Evolutionary conservation across 2,113 vertebrate species (phyloP).

Genomic region (Cephalopholis sonnerati): DNA sequence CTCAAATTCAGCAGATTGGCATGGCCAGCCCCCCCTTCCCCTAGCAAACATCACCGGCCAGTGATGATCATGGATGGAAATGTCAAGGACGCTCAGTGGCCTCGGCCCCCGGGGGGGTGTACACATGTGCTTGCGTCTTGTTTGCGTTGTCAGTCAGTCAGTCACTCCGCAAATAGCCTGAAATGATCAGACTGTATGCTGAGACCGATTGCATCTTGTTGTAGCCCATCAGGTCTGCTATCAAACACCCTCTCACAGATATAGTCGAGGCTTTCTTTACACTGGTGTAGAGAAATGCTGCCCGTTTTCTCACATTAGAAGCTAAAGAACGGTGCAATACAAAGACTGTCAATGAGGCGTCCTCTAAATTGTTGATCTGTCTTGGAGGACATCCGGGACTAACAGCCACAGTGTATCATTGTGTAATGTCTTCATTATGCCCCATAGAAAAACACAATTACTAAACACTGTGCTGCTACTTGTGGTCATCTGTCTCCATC

Average conservation of each 20-base stretch:
- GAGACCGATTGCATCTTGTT: slow-evolving; percentile 13
- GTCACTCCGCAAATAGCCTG: slow-evolving; percentile 54
- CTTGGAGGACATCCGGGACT: slow-evolving; percentile 51
- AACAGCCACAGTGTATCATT: slow-evolving; percentile 62
- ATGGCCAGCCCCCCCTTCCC: slow-evolving; percentile 24
- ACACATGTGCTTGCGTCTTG: slow-evolving; percentile 63
- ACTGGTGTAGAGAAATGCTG: slow-evolving; percentile 1
- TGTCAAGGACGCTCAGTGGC: slow-evolving; percentile 65
- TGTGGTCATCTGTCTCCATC: slow-evolving; percentile 72
- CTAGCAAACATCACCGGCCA: slow-evolving; percentile 49
- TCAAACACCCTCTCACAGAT: slow-evolving; percentile 34
- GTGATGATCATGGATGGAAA: slow-evolving; percentile 69
- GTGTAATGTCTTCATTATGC: slow-evolving; percentile 63
- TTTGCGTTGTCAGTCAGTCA: slow-evolving; percentile 63
- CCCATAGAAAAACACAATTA: slow-evolving; percentile 49
- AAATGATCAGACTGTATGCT: slow-evolving; percentile 38
- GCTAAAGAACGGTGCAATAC: not conserved
- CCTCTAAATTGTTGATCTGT: slow-evolving; percentile 42
- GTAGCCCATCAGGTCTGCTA: slow-evolving; percentile 24
- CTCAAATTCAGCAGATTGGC: slow-evolving; percentile 58
- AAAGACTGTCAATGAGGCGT: slow-evolving; percentile 34
- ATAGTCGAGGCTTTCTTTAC: not conserved
- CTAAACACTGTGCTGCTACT: slow-evolving; percentile 16
- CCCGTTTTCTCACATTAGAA: slow-evolving; percentile 17
- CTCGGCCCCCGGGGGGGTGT: slow-evolving; percentile 48